Conservation (phyloP, 2,113 vertebrate genomes). For the Puffinus mauretanicus region DNA sequence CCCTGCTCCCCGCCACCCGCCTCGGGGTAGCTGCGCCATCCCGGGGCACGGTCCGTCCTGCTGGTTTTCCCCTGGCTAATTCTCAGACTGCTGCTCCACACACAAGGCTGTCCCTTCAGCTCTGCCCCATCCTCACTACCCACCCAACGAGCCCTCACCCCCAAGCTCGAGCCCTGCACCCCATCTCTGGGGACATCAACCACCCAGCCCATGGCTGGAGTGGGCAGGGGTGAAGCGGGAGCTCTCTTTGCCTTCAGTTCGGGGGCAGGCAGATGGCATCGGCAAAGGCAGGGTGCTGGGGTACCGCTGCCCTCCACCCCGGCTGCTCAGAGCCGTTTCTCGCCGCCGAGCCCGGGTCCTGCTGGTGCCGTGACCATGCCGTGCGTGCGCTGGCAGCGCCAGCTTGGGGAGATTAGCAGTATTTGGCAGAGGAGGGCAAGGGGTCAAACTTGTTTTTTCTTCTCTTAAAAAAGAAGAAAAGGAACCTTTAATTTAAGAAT, state of each 20-base stretch:
- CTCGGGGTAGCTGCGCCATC: neutral
- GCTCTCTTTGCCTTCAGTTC: neutral
- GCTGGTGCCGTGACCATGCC: neutral
- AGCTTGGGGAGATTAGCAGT: neutral
- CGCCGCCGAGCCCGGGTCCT: rapidly evolving
- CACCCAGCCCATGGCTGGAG: neutral
- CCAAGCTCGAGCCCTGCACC: neutral
- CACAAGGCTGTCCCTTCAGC: neutral
- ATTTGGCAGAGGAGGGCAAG: slow-evolving; percentile 18
- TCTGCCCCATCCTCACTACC: neutral
- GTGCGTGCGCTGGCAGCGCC: neutral
- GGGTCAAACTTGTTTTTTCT: slow-evolving; percentile 6
- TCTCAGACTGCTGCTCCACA: neutral
- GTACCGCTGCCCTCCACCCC: rapidly evolving
- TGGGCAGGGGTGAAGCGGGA: neutral
- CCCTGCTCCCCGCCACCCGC: neutral
- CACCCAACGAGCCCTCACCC: rapidly evolving
- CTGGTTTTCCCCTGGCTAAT: neutral
- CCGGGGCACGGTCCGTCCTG: neutral
- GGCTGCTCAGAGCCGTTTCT: neutral
- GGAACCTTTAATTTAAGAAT: slow-evolving; percentile 29
- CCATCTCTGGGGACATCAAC: neutral
- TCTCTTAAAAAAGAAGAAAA: neutral
- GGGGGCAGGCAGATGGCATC: neutral
- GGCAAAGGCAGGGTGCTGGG: neutral